phyloP scores from a whole-genome alignment of 2,113 vertebrate species.

The Protomyctophum bolini region DNA sequence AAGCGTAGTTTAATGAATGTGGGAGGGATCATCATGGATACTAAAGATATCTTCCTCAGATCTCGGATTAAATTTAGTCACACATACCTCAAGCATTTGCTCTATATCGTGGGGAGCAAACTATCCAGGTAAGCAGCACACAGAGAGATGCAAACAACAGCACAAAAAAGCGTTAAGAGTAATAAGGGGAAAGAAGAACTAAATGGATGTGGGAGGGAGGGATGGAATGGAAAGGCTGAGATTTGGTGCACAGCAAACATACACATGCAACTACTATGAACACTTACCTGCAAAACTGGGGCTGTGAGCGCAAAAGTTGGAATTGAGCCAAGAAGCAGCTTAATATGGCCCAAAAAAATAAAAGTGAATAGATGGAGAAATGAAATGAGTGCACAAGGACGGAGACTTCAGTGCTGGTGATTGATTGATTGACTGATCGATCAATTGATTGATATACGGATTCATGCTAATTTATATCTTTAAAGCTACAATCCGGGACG shows the following conservation, averaged over 20 bases:
- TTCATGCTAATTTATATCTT: no score
- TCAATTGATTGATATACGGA: no score
- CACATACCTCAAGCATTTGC: constrained; percentile 83
- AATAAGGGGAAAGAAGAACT: constrained; percentile 7
- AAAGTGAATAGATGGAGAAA: constrained; percentile 70
- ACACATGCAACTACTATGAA: constrained; percentile 30
- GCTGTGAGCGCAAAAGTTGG: constrained; percentile 88
- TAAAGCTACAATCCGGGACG: no score
- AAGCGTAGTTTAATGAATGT: constrained; percentile 22
- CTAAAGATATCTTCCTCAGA: background rate
- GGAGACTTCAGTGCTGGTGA: constrained; percentile 30
- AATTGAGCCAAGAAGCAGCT: constrained; percentile 85
- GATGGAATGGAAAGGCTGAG: constrained; percentile 3
- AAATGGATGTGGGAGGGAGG: constrained; percentile 24
- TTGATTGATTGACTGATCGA: background rate
- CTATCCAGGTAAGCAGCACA: constrained; percentile 78
- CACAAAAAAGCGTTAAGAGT: constrained; percentile 62
- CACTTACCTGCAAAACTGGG: constrained; percentile 88
- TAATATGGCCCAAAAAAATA: constrained; percentile 69
- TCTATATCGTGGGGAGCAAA: constrained; percentile 81
- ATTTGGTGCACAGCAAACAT: constrained; percentile 47
- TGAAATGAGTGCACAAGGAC: constrained; percentile 49
- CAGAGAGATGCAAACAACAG: constrained; percentile 74
- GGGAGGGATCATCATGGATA: background rate
- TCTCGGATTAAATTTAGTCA: constrained; percentile 33